Percentiles rank a stretch among this genome's conserved stretches.
Conservation (phyloP, 1,140 invertebrate genomes). For the Paraescarpia echinospica region DNA sequence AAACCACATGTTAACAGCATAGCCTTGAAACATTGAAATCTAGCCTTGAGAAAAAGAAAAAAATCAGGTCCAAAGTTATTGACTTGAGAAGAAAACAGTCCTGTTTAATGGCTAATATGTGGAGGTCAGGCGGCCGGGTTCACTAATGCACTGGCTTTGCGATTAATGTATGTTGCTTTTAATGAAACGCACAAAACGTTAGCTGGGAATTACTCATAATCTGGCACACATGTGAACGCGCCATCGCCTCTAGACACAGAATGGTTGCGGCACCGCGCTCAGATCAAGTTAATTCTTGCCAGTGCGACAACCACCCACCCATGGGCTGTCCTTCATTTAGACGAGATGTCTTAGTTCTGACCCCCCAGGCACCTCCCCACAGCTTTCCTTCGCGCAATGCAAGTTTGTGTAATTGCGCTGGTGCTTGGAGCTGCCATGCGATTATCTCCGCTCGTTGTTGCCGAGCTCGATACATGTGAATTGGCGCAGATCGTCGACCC, state of each 20-base stretch:
- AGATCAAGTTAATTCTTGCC: not conserved
- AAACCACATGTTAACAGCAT: too few relatives aligned
- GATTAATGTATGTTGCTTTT: not conserved
- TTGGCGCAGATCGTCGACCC: not conserved
- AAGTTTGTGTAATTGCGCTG: slow-evolving; percentile 1
- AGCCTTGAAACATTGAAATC: too few relatives aligned
- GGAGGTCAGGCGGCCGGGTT: not conserved
- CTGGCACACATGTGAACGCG: not conserved
- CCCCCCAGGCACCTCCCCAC: not conserved
- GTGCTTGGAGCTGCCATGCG: not conserved
- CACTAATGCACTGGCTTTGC: not conserved
- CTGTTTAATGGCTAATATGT: not conserved
- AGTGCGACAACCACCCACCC: not conserved
- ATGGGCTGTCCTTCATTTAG: not conserved
- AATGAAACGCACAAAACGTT: slow-evolving; percentile 1
- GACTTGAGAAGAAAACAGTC: too few relatives aligned
- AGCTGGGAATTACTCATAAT: not conserved
- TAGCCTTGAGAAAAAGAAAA: too few relatives aligned
- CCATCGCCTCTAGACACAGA: not conserved
- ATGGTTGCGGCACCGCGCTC: not conserved
- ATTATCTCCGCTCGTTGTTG: not conserved
- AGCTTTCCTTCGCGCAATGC: not conserved
- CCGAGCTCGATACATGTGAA: not conserved
- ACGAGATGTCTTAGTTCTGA: not conserved
- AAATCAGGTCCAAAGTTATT: too few relatives aligned